Conservation (phyloP, 2,888 invertebrate genomes). For the Sussaba pulchella region DNA sequence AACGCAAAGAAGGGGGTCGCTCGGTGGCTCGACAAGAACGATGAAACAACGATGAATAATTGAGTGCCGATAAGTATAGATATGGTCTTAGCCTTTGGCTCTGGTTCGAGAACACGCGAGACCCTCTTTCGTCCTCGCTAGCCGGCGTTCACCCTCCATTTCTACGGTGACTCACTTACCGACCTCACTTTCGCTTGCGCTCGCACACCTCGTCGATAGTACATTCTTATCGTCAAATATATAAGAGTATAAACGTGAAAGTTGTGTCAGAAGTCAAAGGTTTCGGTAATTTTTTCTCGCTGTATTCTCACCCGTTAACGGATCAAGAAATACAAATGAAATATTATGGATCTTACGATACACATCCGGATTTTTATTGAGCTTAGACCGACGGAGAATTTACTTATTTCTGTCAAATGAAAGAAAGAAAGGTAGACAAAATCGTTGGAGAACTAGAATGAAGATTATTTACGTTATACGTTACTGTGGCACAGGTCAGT, state of each 20-base stretch:
- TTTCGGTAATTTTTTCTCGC: neutral
- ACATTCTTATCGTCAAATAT: conserved; percentile 34
- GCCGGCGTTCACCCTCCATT: conserved; percentile 23
- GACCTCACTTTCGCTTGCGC: conserved; percentile 39
- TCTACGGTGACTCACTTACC: conserved; percentile 63
- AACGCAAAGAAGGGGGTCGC: conserved; percentile 32
- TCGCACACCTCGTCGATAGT: conserved; percentile 38
- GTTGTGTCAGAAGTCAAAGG: conserved; percentile 39
- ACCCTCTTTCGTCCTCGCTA: conserved; percentile 13
- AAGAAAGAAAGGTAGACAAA: neutral
- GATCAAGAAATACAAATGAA: conserved; percentile 42
- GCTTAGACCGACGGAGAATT: too few species aligned
- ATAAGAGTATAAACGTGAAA: conserved; percentile 35
- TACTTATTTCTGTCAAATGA: neutral
- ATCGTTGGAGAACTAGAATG: neutral
- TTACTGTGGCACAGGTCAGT: neutral
- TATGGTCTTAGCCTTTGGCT: conserved; percentile 38
- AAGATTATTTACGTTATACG: neutral
- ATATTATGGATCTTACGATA: too few species aligned
- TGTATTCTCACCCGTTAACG: neutral
- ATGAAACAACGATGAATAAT: conserved; percentile 73
- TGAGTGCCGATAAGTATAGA: conserved; percentile 71
- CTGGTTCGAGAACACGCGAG: conserved; percentile 63
- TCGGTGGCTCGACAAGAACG: conserved; percentile 55
- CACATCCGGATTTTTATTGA: too few species aligned